Evolutionary conservation across 1,140 invertebrate species (phyloP), one percentile per base, ranked within the genome.

Genomic region (Heliothis virescens): DNA sequence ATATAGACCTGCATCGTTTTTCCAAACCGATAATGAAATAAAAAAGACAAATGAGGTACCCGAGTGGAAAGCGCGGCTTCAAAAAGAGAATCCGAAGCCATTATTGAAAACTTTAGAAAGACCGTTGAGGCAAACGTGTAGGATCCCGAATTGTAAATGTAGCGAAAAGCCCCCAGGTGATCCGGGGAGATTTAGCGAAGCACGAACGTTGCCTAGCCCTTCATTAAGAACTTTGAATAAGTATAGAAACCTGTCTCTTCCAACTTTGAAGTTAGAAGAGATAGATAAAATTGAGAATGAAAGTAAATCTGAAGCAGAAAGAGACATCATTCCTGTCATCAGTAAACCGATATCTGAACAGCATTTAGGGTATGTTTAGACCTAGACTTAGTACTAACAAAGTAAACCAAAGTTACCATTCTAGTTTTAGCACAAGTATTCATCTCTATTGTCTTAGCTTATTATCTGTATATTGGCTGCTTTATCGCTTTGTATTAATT

Each of bases 361-460:
- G 91, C 96, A 96, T 93, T 96, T 96, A 94, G 96, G 96, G 86
- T 96, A 96, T 93, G 96, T 97, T 80, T 96, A 95, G 94, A 59
- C 78, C 96, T 82, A 60, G 57, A 60, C 21, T 79, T 57, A 78
- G 60, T 57, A 67, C 57, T 67, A 74, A 75, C 2, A 77, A 26
- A 48, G 34, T 52, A 41, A 76, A 71, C 55, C 47, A 82, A 73
- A 81, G 83, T 85, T 86, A 85, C 79, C 82, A 82, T 72, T 77
- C 76, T 83, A 78, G 62, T 65, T 63, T 69, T 82, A 77, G 74
- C 81, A 79, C 76, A 82, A 82, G 48, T 82, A 81, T 41, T 76
- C 59, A 63, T 78, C 13, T 60, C 50, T 65, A 55, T 69, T 57
- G 18, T 76, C 72, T 76, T 73, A 50, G 50, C 47, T 60, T 60